Evolutionary conservation across 2,113 vertebrate species (phyloP), one percentile per base, ranked within the genome.

Genomic region (Ramphastos sulfuratus): DNA sequence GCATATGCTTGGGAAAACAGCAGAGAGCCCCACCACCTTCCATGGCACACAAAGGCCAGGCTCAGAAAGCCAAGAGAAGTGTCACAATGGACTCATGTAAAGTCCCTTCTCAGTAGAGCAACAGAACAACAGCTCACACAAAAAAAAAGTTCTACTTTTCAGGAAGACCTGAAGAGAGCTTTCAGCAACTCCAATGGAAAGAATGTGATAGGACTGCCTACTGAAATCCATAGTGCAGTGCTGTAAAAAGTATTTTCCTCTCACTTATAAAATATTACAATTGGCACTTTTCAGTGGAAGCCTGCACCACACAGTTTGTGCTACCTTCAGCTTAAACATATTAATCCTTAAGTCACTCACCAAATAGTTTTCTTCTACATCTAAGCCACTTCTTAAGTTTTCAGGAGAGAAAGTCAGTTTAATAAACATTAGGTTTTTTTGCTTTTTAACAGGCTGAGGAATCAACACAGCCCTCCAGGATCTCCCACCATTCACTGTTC

Each of bases 381-480:
- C 48, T 63, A 56, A 72, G 18, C 7, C 31, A 82, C 24, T 60
- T 63, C 1, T 0, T 18, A 71, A 46, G 14, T 37, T 63, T 81
- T 74, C 28, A 15, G 4, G 24, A 7, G 4, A 3, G 2, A 11
- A 78, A 84, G 27, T 9, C 64, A 75, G 8, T 76, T 46, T 33
- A 88, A 61, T 15, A 48, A 83, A 44, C 28, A 42, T 50, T 55
- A 25, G 39, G 39, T 9, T 60, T 76, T 42, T 74, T 27, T 35
- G 3, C 19, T 60, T 7, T 58, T 58, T 44, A 92, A 59, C 0
- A 4, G 35, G 46, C 28, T 60, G 30, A 59, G 9, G n/a, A 89
- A 54, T 11, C 3, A 1, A 46, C 24, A 35, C 4, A 82, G 18
- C 18, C 33, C 2, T 0, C 0, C 0, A 80, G 33, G 8, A 60